phyloP scores from a whole-genome alignment of 2,797 vertebrate species.

The Eulemur coronatus region DNA sequence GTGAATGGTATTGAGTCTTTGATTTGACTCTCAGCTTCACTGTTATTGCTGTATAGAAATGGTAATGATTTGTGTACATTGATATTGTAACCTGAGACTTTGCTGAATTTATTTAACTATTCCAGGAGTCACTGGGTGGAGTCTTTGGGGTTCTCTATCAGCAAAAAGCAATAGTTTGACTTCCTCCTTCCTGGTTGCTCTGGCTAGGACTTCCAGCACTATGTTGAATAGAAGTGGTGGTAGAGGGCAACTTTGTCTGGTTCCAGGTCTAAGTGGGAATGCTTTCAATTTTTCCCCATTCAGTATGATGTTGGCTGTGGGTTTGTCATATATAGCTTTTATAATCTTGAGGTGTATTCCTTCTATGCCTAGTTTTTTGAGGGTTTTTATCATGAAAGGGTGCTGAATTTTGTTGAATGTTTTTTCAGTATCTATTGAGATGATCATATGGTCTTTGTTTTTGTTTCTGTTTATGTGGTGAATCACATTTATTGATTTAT shows the following conservation, averaged over 20 bases:
- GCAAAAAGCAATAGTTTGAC: background rate
- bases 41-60: background rate
- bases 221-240: background rate
- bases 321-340: background rate
- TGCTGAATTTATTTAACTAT: background rate
- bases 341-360: background rate
- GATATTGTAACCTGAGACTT: background rate
- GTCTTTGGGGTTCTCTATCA: background rate
- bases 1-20: background rate
- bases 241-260: background rate
- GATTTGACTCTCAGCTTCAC: background rate
- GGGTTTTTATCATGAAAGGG: background rate
- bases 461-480: background rate
- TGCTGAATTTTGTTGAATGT: background rate
- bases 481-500: background rate
- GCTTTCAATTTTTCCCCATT: background rate
- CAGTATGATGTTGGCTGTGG: background rate
- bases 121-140: background rate
- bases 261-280: background rate
- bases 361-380: background rate
- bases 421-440: background rate
- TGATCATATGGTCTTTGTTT: background rate
- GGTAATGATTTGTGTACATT: background rate
- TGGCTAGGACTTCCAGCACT: background rate
- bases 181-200: background rate